Evolutionary conservation across 2,888 invertebrate genomes (phyloP), one percentile per base, ranked within the genome.

Genomic region (Anorthoa munda): DNA sequence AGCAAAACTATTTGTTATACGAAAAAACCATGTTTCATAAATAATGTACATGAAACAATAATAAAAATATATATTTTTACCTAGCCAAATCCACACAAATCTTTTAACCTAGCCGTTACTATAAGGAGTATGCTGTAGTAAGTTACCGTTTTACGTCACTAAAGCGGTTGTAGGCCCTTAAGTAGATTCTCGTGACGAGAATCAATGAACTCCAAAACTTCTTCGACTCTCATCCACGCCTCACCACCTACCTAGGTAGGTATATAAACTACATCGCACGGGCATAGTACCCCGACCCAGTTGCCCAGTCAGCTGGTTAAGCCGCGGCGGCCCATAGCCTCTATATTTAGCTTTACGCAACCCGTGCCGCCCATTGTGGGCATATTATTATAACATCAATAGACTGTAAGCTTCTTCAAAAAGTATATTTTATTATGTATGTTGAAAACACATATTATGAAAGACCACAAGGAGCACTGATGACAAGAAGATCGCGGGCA

Each of bases 221-320:
- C 13, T 48, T 18, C 13, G n/a, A 53, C 31, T 51, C 51, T 13
- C 13, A 39, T 48, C 18, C 21, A 45, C 39, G 45, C 39, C 9
- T 9, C 23, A 39, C 39, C 11, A 45, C 18, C 31, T 46, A 50
- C 31, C 21, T 74, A 72, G 66, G 48, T 75, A 66, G 46, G 48
- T 72, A 72, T 77, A 74, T 74, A 77, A 72, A 78, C 75, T 72
- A 82, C 72, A 75, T 65, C 23, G 60, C 71, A 70, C 76, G 77
- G 81, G 76, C 79, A 76, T 66, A 74, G 80, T 79, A 79, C 81
- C 84, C 83, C 83, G 89, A 86, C 89, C 89, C 79, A 76, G 77
- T 89, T 89, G 86, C 79, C 74, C 89, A 89, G 76, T 85, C 83
- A 79, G 67, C 85, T 86, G 89, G 26, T 69, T 78, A 83, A 79